Percentiles rank a stretch among this genome's conserved stretches.
Conservation (phyloP, 1,140 invertebrate species). For the Lepidotrigona ventralis region DNA sequence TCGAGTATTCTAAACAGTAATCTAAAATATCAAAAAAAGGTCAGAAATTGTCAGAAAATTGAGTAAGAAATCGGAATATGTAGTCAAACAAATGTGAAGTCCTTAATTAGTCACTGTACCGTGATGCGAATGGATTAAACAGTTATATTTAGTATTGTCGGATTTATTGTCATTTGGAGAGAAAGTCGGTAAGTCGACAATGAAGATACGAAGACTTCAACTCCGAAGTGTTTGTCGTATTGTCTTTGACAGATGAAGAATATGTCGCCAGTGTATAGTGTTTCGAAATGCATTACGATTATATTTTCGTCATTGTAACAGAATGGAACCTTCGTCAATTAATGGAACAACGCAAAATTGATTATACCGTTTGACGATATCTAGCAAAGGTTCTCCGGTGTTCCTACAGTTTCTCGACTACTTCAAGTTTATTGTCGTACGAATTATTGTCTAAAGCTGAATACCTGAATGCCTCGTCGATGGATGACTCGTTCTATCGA, state of each 20-base stretch:
- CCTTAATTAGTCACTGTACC: too few species aligned
- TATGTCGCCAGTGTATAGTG: not conserved
- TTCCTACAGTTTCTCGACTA: not conserved
- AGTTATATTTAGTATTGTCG: not conserved
- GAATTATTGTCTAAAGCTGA: slow-evolving; percentile 23
- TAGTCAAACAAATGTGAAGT: too few species aligned
- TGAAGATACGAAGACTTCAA: not conserved
- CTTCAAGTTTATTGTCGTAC: slow-evolving; percentile 10
- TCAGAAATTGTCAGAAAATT: too few species aligned
- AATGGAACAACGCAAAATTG: not conserved
- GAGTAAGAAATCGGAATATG: too few species aligned
- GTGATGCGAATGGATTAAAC: too few species aligned
- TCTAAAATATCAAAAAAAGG: too few species aligned
- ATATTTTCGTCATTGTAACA: not conserved
- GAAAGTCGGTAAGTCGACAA: not conserved
- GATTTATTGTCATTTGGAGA: not conserved
- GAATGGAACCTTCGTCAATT: not conserved
- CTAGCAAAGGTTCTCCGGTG: not conserved
- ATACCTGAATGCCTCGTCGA: not conserved
- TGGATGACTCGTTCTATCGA: not conserved
- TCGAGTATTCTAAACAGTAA: too few species aligned
- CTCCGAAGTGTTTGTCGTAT: not conserved
- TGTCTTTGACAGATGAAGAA: not conserved
- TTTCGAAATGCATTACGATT: not conserved
- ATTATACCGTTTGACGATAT: not conserved